Base-by-base conservation (phyloP, 2,797 vertebrate species). In the Centropyge bicolor region DNA sequence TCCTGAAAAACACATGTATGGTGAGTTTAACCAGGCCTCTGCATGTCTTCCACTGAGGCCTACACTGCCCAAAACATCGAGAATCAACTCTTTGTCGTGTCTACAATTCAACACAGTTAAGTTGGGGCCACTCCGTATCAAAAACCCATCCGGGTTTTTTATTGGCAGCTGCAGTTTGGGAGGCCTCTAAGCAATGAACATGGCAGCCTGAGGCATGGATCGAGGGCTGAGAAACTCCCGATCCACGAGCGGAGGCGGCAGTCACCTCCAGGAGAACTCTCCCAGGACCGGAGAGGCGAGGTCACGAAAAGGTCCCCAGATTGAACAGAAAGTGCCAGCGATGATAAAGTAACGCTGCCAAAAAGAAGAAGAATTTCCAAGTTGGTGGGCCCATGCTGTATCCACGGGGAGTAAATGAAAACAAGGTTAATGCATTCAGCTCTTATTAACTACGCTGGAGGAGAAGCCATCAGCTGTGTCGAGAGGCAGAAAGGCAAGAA, bases 391-490 rank as follows among this genome's bases (percentile, higher is more conserved):
- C 82, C 71, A 68, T 85, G 91, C 83, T 81, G 78, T 68, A 90
- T 93, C 94, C 93, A 89, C 82, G 22, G 93, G 94, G 93, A 94
- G 93, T 93, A 92, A 94, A 94, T 94, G 94, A 95, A 95, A 95
- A 95, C 94, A 94, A 94, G 95, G 94, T 95, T 94, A 95, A 95
- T 95, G 92, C 91, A 94, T 94, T 93, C 92, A n/a, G 85, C 91
- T 93, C 91, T 92, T 92, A 94, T 95, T 94, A 94, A 91, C 91
- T 87, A 90, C 72, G 63, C 87, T 90, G 91, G 92, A 90, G 86
- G 84, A 89, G 83, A 76, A 76, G 89, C 89, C 92, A 85, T 91
- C 92, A 89, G 91, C 91, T 85, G 88, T 86, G 88, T 92, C 83
- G 67, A 82, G 88, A 89, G 79, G 88, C 92, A 86, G 89, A 86